Evolutionary conservation across 1,140 invertebrate species (phyloP).

Genomic region (Trachymyrmex septentrionalis): DNA sequence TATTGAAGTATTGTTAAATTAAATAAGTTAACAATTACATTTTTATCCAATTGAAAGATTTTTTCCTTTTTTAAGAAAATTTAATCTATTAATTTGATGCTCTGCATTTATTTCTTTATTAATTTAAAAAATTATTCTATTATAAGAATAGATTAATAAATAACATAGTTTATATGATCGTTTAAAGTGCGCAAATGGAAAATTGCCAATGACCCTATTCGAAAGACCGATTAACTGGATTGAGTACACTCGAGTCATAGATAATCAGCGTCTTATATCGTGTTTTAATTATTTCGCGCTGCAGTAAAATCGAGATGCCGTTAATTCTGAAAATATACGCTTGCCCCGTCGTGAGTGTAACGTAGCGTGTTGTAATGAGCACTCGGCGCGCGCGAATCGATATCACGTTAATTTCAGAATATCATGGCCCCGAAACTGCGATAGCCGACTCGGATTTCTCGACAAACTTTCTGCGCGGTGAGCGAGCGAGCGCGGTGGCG

Average conservation of each 20-base stretch:
- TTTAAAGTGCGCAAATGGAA: neutral
- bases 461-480: conserved; percentile 57
- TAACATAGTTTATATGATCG: neutral
- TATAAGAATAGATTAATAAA: neutral
- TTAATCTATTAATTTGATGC: neutral
- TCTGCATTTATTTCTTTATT: neutral
- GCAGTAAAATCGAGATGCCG: conserved; percentile 43
- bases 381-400: conserved; percentile 65
- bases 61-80: neutral
- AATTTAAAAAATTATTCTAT: neutral
- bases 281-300: conserved; percentile 42
- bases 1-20: neutral
- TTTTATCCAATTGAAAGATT: neutral
- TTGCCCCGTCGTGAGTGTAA: conserved; percentile 27
- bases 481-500: neutral
- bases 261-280: conserved; percentile 43
- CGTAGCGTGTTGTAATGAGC: conserved; percentile 57
- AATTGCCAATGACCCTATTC: conserved; percentile 10
- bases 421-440: conserved; percentile 52
- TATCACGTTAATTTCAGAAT: conserved; percentile 67
- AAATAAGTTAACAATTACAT: neutral
- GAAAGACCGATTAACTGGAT: conserved; percentile 12
- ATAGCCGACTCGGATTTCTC: conserved; percentile 59
- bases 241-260: neutral
- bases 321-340: conserved; percentile 54